Percentiles rank a stretch among this genome's conserved stretches.
Evolutionary conservation across 2,113 vertebrate genomes (phyloP).

Genomic region (Alosa alosa): DNA sequence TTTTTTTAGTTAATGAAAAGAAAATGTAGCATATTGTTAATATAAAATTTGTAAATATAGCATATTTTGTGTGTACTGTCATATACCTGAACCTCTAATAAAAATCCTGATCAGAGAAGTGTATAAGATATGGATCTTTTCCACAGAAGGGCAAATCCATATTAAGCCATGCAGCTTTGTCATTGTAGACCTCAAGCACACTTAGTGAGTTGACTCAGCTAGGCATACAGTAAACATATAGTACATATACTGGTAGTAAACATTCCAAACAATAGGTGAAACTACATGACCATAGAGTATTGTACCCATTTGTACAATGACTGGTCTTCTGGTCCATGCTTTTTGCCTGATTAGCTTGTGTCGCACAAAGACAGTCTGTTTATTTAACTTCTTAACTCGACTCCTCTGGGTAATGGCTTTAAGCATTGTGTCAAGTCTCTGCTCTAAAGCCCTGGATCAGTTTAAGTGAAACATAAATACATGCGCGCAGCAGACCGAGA

Average conservation of each 20-base stretch:
- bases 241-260: background rate
- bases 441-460: conserved; percentile 31
- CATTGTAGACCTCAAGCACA: background rate
- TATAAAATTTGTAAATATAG: background rate
- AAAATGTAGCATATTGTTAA: background rate
- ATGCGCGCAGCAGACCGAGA: background rate
- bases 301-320: background rate
- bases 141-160: background rate
- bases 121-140: background rate
- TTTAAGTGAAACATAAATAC: conserved; percentile 17
- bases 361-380: background rate
- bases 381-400: conserved; percentile 17
- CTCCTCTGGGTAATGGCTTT: conserved; percentile 28
- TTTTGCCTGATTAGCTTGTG: conserved; percentile 1
- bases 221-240: background rate
- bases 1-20: background rate
- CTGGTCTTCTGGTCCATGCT: background rate
- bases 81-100: background rate
- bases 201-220: background rate
- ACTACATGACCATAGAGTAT: background rate
- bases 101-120: background rate
- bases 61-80: background rate
- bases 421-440: conserved; percentile 21
- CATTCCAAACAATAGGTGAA: background rate
- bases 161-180: background rate